These are phyloP conservation scores for Eumerus sabulonum DNA, from an alignment of 2,888 invertebrate species.

Conservation along the genomic window DNA sequence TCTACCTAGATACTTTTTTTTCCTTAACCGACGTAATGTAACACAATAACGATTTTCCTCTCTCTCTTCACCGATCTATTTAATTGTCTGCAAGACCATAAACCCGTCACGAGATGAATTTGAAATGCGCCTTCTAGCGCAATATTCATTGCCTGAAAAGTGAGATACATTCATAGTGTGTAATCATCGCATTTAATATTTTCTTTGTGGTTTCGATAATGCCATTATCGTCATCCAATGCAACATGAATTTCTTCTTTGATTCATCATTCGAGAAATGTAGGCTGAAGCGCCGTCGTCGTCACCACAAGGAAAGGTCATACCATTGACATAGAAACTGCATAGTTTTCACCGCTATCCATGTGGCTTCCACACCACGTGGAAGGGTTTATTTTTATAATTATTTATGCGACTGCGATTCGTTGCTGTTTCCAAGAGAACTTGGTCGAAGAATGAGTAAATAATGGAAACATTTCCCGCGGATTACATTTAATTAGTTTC, in stretches of 20 bases:
- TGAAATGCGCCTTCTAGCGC: too few relatives aligned
- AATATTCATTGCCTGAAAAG: conserved; percentile 55
- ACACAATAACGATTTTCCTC: conserved; percentile 32
- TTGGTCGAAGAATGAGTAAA: conserved; percentile 34
- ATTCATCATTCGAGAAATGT: conserved; percentile 43
- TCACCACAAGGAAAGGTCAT: conserved; percentile 54
- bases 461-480: conserved; percentile 41
- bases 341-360: conserved; percentile 25
- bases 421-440: conserved; percentile 26
- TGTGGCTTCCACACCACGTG: conserved; percentile 13
- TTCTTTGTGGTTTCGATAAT: conserved; percentile 52
- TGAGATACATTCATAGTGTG: conserved; percentile 12
- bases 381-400: conserved; percentile 32
- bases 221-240: conserved; percentile 14
- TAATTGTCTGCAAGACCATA: too few relatives aligned
- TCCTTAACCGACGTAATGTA: conserved; percentile 10
- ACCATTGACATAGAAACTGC: conserved; percentile 61
- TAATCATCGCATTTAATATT: conserved; percentile 29
- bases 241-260: conserved; percentile 42
- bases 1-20: conserved; percentile 53
- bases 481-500: conserved; percentile 42
- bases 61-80: conserved; percentile 10
- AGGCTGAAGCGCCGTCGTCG: conserved; percentile 22
- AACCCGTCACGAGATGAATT: too few relatives aligned
- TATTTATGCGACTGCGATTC: conserved; percentile 27